Evolutionary conservation across 2,797 vertebrate genomes (phyloP).

Genomic region (Brachyalestes nurse): DNA sequence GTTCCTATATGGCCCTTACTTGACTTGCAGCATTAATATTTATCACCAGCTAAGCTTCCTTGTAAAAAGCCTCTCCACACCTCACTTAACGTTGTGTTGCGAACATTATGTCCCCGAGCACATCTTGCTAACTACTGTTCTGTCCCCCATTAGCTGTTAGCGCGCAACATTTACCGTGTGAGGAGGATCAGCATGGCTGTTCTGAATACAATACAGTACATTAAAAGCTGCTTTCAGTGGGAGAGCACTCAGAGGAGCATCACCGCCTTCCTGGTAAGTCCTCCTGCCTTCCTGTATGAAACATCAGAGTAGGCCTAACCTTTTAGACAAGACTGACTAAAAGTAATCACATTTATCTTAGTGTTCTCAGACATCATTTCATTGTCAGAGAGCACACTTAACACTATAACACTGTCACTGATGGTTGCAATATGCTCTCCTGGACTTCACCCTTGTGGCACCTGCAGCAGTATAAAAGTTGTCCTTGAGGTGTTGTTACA

Average conservation of each 20-base stretch:
- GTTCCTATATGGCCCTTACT: constrained; percentile 42
- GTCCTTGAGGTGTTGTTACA: constrained; percentile 45
- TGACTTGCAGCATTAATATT: constrained; percentile 58
- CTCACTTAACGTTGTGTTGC: constrained; percentile 68
- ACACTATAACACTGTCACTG: not conserved
- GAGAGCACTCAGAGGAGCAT: constrained; percentile 89
- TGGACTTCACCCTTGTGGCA: not conserved
- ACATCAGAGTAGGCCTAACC: constrained; percentile 2
- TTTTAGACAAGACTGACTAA: constrained; percentile 4
- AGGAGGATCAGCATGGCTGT: constrained; percentile 92
- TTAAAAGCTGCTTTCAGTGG: constrained; percentile 98
- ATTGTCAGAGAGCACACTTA: not conserved
- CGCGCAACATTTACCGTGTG: constrained; percentile 92
- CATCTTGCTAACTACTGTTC: constrained; percentile 71
- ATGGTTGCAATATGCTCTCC: not conserved
- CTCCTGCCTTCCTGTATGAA: constrained; percentile 7
- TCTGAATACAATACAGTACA: constrained; percentile 93
- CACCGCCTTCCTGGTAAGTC: constrained; percentile 93
- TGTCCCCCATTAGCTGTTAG: constrained; percentile 87
- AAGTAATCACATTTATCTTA: constrained; percentile 33
- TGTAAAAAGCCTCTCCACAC: constrained; percentile 64
- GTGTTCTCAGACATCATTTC: constrained; percentile 6
- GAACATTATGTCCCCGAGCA: constrained; percentile 70
- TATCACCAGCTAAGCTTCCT: constrained; percentile 49
- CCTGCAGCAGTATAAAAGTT: not conserved